Base-by-base conservation (phyloP, 2,888 invertebrate genomes). In the Phytoseiulus persimilis region DNA sequence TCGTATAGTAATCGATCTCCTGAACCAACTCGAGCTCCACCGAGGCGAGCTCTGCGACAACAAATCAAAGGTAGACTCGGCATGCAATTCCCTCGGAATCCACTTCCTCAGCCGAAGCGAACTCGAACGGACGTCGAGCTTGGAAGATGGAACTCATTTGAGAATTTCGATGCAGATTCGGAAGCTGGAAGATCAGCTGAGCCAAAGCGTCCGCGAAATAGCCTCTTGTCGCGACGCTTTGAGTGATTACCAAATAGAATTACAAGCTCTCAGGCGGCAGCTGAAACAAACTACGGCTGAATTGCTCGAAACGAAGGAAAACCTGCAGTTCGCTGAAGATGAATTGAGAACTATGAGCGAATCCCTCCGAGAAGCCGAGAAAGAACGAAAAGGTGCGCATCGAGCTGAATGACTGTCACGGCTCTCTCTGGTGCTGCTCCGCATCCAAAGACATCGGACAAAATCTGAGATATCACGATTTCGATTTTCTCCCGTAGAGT, bases 271-370 rank as follows among this genome's bases (percentile, higher is more conserved):
- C n/a, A 87, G 45, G 23, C 87, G 87, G 33, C 87, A 87, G 87
- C 6, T 87, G 5, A 45, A n/a, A 23, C 33, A 87, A 33, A 45
- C 87, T 3, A 33, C 45, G 0, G 87, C 32, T 9, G 87, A 87
- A 23, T 31, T 87, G 23, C 6, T 23, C 39, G 87, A 87, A 33
- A 32, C 87, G 33, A 87, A 87, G 87, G 87, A 87, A 23, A 45
- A 33, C 32, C 87, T 87, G 0, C 87, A 87, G 31, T 87, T 87
- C 87, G 87, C 87, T 39, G 87, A 87, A 33, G 87, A 87, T 32
- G 87, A 87, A 33, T 45, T 87, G 39, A 33, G 31, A 23, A 39
- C 87, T 33, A 87, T 87, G 87, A 65, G 65, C 65, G 65, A 65
- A 11, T 65, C 65, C 28, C 65, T 65, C 18, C 65, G 65, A 28